A percentile compares a stretch with the other conserved stretches of the same genome.
These are phyloP conservation scores for Pocillopora grandis DNA, from an alignment of 92 coral and sea anemone genomes.

Conservation along the genomic window DNA sequence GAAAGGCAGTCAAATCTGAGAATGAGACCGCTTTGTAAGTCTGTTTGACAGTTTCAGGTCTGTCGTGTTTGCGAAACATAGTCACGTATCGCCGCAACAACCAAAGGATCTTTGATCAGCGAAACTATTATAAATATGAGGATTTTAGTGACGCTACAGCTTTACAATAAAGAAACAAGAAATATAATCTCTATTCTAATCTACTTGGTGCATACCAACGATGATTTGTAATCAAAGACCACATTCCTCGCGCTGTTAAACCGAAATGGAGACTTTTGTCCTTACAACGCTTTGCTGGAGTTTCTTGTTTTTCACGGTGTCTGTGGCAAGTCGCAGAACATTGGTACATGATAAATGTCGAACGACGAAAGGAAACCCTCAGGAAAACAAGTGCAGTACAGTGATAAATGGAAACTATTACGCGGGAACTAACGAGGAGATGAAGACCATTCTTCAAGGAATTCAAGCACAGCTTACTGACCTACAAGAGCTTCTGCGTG, in stretches of 20 bases:
- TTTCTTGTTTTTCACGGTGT: background rate
- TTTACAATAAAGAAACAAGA: too few relatives aligned
- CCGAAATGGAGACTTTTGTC: background rate
- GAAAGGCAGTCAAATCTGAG: too few relatives aligned
- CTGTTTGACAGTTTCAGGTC: too few relatives aligned
- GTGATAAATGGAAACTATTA: background rate
- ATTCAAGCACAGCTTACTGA: background rate
- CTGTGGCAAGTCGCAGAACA: background rate
- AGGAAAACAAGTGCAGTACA: background rate
- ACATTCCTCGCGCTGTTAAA: background rate
- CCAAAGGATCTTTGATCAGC: too few relatives aligned
- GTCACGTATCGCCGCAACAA: too few relatives aligned
- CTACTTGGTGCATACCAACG: too few relatives aligned
- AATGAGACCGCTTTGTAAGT: too few relatives aligned
- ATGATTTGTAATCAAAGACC: too few relatives aligned
- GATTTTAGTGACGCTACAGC: too few relatives aligned
- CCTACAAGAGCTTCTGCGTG: background rate
- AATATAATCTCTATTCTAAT: too few relatives aligned
- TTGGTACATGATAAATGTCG: background rate
- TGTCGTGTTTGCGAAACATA: too few relatives aligned
- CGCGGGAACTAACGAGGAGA: background rate
- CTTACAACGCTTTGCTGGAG: background rate
- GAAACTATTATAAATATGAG: too few relatives aligned
- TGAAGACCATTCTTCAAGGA: background rate
- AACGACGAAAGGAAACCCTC: background rate